Evolutionary conservation across 2,888 invertebrate genomes (phyloP).

Genomic region (Drosophila histrio): DNA sequence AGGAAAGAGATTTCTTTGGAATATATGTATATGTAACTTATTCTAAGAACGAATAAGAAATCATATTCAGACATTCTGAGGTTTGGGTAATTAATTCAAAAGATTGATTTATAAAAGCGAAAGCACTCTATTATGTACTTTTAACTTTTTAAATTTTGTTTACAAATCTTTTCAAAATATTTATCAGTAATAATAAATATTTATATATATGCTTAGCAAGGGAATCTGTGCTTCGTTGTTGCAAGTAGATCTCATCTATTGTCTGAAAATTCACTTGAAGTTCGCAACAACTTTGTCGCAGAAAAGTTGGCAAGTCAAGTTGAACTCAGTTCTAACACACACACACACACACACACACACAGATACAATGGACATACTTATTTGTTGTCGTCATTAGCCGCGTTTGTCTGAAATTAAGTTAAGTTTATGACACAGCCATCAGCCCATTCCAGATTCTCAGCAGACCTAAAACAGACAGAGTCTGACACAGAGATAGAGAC

Average conservation of each 20-base stretch:
- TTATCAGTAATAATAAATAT: background rate
- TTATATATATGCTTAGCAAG: background rate
- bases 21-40: too few relatives aligned
- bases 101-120: background rate
- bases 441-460: constrained; percentile 10
- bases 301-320: constrained; percentile 50
- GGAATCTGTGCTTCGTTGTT: constrained; percentile 6
- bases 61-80: background rate
- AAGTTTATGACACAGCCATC: constrained; percentile 67
- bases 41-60: too few relatives aligned
- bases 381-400: constrained; percentile 76
- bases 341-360: constrained; percentile 4
- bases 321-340: constrained; percentile 20
- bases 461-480: constrained; percentile 28
- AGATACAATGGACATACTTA: constrained; percentile 44
- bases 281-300: constrained; percentile 29
- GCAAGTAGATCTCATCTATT: background rate
- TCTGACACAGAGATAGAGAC: background rate
- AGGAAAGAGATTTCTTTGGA: background rate
- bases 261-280: constrained; percentile 37
- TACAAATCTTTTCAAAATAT: background rate
- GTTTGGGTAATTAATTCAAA: background rate
- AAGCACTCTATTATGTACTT: too few relatives aligned
- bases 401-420: constrained; percentile 76
- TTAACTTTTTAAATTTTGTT: background rate